Evolutionary conservation across 53 echinoderm and acorn worm species (phyloP), one percentile per base, ranked within the genome.

Genomic region (Henricia sp.): DNA sequence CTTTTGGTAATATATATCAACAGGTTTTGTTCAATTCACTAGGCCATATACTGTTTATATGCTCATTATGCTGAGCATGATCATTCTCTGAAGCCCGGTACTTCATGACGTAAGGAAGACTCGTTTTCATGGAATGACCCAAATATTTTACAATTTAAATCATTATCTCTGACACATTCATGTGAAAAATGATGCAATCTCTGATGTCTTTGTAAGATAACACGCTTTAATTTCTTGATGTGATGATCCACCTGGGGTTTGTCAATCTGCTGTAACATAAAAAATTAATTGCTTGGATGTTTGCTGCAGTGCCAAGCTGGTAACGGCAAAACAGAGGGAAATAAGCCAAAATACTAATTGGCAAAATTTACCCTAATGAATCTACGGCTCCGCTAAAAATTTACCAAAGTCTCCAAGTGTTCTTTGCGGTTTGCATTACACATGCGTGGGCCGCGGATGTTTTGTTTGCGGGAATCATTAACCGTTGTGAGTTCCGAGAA

Each of bases 331-430:
- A 51, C 6, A 28, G 33, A 21, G 48, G 14, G 24, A 48, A 44
- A 63, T 48, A 33, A 46, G 60, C 21, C 44, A 21, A 30, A n/a
- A 10, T 19, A 33, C 46, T 50, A 32, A 64, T 44, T 34, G 13
- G 80, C 16, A 64, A 63, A n/a, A 62, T 80, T 50, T 32, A 35
- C 27, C 44, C 11, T 62, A 78, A 78, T 32, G 35, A 80, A 57
- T 16, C 64, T 46, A 37, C 48, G 20, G 48, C 50, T 50, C 36
- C 63, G 43, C 48, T 62, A 64, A 80, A 37, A 44, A 25, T 40
- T 21, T 20, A 54, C 3, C 54, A 24, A 38, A 53, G 73, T 19
- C 48, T 21, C 32, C 4, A 23, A 52, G 10, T n/a, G n/a, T 6
- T 51, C 29, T 24, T 17, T 32, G 29, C 36, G 12, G 55, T 17